Evolutionary conservation across 2,113 vertebrate species (phyloP).

Genomic region (Alethe castanea): DNA sequence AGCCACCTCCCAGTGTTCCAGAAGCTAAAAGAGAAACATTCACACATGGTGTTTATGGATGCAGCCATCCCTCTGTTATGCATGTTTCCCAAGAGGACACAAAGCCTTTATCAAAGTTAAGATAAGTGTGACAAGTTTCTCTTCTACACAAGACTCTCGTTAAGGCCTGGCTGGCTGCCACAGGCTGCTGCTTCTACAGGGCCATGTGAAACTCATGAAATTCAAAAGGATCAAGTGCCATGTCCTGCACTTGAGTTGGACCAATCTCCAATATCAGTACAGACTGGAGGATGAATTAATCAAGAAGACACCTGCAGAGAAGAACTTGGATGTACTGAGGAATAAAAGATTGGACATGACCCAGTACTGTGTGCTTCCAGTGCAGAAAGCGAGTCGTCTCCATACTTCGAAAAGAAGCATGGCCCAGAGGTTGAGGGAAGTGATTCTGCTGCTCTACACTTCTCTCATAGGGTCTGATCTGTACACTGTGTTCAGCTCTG

Average conservation of each 20-base stretch:
- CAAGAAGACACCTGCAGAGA: background rate
- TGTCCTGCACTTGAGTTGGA: background rate
- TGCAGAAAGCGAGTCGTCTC: accelerated
- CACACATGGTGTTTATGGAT: background rate
- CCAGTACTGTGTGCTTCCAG: background rate
- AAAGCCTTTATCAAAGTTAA: background rate
- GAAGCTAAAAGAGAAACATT: background rate
- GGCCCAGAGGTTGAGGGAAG: background rate
- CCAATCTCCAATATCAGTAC: background rate
- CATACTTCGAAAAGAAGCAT: background rate
- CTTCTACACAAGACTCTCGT: background rate
- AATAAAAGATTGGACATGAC: background rate
- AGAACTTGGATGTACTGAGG: background rate
- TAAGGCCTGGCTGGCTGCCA: background rate
- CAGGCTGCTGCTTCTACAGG: background rate
- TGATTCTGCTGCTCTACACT: background rate
- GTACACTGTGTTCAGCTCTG: background rate
- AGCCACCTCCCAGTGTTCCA: background rate
- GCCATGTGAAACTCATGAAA: background rate
- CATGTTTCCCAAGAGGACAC: background rate
- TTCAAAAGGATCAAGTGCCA: background rate
- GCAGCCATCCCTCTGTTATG: background rate
- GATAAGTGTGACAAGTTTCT: background rate
- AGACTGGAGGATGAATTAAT: background rate
- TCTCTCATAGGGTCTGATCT: background rate